Evolutionary conservation across 2,797 vertebrate species (phyloP), one percentile per base, ranked within the genome.

Genomic region (Percopsis omiscomaycus): DNA sequence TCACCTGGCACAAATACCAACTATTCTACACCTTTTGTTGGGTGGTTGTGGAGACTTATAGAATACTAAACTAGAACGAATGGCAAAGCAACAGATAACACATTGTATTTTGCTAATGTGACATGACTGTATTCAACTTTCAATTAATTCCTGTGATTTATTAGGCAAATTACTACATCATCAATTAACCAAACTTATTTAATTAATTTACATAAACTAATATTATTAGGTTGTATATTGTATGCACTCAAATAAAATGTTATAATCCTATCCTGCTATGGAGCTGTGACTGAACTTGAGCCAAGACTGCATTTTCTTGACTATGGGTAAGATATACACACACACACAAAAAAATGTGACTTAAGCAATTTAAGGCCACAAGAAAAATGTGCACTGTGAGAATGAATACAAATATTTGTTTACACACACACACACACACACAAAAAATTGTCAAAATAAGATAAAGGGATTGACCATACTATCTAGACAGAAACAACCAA

Each of bases 381-480:
- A 28, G 49, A 32, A 68, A 55, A 64, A 63, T 45, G 60, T 54
- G 60, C 52, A 10, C 49, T 29, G 28, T 37, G 28, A 52, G 49
- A 54, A 42, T 48, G 28, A 59, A 29, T 62, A 69, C 1, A 68
- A 54, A 74, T 58, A 81, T 80, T 51, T 69, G 59, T 37, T 6
- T 37, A 9, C 37, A 9, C 37, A 9, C 30, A 13, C 45, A 51
- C 37, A 61, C 22, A 46, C 29, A 53, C 29, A 70, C 45, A 9
- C 15, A 52, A 29, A 28, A 64, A 32, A 50, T 42, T 15, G 29
- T 60, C 44, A 64, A 44, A 62, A 70, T 44, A n/a, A 61, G 62
- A 75, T 50, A 74, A 81, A 75, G 52, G 42, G 47, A 29, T 45
- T 11, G 55, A 64, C 67, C 53, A 58, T 86, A 73, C 78, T 81